These are phyloP conservation scores for Eumerus sabulonum DNA, from an alignment of 2,888 invertebrate genomes.

Conservation along the genomic window DNA sequence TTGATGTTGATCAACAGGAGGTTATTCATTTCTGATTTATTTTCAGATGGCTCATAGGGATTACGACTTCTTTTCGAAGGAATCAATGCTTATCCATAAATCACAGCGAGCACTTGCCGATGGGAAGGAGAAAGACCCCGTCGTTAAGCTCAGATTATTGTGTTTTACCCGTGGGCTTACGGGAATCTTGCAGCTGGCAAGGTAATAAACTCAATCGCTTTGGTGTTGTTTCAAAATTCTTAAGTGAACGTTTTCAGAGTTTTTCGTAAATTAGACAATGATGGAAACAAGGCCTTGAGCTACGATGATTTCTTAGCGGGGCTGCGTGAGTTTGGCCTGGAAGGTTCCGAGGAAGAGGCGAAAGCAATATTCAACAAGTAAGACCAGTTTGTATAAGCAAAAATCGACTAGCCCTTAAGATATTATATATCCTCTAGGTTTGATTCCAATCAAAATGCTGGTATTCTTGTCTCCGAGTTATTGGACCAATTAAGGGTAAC, in stretches of 20 bases:
- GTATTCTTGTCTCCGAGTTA: conserved; percentile 93
- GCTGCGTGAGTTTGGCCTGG: conserved; percentile 87
- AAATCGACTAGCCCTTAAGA: no score
- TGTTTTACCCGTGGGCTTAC: conserved; percentile 91
- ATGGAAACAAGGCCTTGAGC: conserved; percentile 89
- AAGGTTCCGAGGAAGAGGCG: conserved; percentile 80
- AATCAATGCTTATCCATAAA: conserved; percentile 88
- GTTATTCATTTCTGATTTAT: no score
- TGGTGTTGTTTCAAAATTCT: background rate
- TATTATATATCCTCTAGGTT: conserved; percentile 80
- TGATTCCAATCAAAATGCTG: conserved; percentile 90
- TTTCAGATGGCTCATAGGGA: conserved; percentile 31
- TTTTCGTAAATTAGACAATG: conserved; percentile 95
- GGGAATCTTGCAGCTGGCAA: conserved; percentile 92
- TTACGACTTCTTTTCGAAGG: conserved; percentile 79
- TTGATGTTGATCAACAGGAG: no score
- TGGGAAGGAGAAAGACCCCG: conserved; percentile 84
- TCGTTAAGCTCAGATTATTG: conserved; percentile 89
- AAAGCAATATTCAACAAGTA: conserved; percentile 74
- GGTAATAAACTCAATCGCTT: conserved; percentile 80
- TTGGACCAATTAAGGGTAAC: conserved; percentile 88
- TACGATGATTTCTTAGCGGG: conserved; percentile 90
- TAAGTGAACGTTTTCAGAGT: no score
- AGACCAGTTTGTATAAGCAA: background rate
- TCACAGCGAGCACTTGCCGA: conserved; percentile 84